Conservation (phyloP, 1,140 invertebrate genomes). For the Hycleus cichorii region DNA sequence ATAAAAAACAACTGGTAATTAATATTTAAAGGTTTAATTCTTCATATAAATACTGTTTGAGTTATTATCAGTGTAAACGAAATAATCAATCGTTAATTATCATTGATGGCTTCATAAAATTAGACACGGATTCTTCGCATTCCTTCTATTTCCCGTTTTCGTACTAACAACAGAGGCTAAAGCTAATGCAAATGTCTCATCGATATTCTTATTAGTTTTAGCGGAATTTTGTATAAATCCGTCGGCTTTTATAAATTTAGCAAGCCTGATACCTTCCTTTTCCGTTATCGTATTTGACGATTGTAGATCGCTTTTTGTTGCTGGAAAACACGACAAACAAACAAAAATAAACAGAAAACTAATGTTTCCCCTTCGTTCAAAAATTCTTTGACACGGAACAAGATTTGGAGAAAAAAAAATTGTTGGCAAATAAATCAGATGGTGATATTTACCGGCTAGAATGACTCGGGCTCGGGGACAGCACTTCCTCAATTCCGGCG, state of each 20-base stretch:
- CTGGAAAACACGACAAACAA: conserved; percentile 31
- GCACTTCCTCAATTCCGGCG: conserved; percentile 63
- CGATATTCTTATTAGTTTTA: conserved; percentile 26
- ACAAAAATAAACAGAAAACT: conserved; percentile 18
- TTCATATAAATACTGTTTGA: no score
- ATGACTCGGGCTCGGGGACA: conserved; percentile 32
- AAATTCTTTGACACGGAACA: no score
- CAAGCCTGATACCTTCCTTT: conserved; percentile 24
- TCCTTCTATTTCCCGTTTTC: no score
- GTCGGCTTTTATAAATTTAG: conserved; percentile 25
- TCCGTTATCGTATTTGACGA: conserved; percentile 28
- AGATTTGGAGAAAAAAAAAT: no score
- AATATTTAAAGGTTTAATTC: no score
- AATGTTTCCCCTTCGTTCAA: background rate
- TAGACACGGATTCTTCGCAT: no score
- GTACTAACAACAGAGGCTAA: background rate
- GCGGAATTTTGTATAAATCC: conserved; percentile 32
- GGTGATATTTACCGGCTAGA: conserved; percentile 27
- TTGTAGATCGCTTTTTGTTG: conserved; percentile 57
- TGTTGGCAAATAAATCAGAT: background rate
- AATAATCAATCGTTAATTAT: no score
- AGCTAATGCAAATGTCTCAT: conserved; percentile 33
- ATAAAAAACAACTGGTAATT: no score
- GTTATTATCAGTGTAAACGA: no score
- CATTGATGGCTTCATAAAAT: no score